Evolutionary conservation across 2,888 invertebrate species (phyloP), one percentile per base, ranked within the genome.

Genomic region (Sclerodermus sp.): DNA sequence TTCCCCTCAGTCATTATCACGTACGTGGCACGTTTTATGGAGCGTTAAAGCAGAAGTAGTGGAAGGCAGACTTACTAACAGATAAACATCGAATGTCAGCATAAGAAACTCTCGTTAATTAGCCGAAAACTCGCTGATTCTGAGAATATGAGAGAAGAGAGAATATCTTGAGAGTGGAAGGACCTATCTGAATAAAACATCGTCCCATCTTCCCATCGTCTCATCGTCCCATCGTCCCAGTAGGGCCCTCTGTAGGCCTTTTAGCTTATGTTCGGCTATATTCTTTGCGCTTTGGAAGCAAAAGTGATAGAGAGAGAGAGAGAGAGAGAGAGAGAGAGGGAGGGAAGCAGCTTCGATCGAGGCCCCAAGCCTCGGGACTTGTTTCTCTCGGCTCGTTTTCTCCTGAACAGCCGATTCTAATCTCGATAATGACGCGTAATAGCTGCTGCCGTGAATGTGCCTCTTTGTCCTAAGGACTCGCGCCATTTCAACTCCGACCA

Each of bases 401-500:
- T 17, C 42, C 42, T 57, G 62, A 71, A 67, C 65, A 61, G 62
- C 68, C 69, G 77, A 77, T 77, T 73, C 72, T 77, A 77, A 77
- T 77, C 77, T 77, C 71, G 75, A 76, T 77, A 77, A 77, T 77
- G 76, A 77, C 73, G 77, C 76, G 76, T 76, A 77, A 77, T 76
- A 75, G 72, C 70, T 70, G 72, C 66, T 68, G 69, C 73, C 76
- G 75, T 77, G 77, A 77, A 77, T 77, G 74, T 74, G 65, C 67
- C 66, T 71, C 76, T 76, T 76, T 75, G 74, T 76, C 69, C 70
- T 63, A 62, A 53, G 64, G 51, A 23, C 41, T 41, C 47, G 17
- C 17, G 47, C 67, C 70, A 70, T 71, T 73, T 71, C 67, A 68
- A 64, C 63, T 54, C 53, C 69, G 69, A 68, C 70, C 23, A 3